These are phyloP conservation scores for Hydriomena furcata DNA, from an alignment of 2,888 invertebrate genomes.

Conservation along the genomic window DNA sequence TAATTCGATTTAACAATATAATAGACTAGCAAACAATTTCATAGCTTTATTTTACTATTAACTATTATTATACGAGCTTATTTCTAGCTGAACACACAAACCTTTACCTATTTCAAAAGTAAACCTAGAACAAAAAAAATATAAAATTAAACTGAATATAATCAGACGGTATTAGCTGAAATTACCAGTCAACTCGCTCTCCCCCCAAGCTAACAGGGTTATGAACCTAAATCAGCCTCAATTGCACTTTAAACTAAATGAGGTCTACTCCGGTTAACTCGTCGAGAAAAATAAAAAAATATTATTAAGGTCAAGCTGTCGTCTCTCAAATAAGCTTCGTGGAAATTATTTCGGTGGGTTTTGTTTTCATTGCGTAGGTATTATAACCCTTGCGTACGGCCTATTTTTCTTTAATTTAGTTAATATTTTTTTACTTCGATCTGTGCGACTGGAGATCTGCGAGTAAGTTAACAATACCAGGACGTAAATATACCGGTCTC, in stretches of 20 bases:
- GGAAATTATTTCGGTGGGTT: neutral
- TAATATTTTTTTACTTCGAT: neutral
- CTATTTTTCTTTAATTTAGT: neutral
- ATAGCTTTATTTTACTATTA: neutral
- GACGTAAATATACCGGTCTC: too few relatives aligned
- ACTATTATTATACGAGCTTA: constrained; percentile 10
- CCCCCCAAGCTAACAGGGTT: constrained; percentile 6
- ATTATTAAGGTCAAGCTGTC: neutral
- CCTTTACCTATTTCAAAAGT: constrained; percentile 65
- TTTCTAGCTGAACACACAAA: constrained; percentile 32
- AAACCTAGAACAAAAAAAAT: constrained; percentile 76
- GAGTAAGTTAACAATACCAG: too few relatives aligned
- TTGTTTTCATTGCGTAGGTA: neutral
- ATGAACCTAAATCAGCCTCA: constrained; percentile 19
- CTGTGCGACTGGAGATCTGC: too few relatives aligned
- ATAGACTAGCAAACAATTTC: neutral
- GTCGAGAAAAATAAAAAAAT: neutral
- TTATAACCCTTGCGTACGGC: neutral
- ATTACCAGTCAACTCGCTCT: constrained; percentile 2
- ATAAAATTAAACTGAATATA: constrained; percentile 20
- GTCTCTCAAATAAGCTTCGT: neutral
- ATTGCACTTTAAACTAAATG: constrained; percentile 18
- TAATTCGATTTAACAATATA: constrained; percentile 1
- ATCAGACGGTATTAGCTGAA: constrained; percentile 1
- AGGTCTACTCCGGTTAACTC: constrained; percentile 9